Evolutionary conservation across 2,797 vertebrate species (phyloP).

Genomic region (Pseudochaenichthys georgianus): DNA sequence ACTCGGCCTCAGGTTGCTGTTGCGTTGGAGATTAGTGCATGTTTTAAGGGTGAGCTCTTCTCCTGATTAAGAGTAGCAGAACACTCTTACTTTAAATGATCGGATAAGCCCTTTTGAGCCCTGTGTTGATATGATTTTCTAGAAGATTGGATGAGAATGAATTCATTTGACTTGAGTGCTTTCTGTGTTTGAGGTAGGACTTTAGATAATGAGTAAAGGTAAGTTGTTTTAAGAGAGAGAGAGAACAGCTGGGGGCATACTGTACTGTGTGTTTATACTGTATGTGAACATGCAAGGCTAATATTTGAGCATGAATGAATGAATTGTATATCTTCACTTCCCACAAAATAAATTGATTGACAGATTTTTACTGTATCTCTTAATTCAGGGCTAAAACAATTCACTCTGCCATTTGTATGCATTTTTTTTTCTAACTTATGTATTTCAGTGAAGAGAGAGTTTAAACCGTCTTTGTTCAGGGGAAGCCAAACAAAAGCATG

Average conservation of each 20-base stretch:
- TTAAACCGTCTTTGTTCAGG: not conserved
- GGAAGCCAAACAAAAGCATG: too few species aligned
- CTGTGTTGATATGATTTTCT: not conserved
- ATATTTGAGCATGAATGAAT: constrained; percentile 20
- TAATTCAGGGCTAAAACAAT: not conserved
- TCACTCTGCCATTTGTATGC: not conserved
- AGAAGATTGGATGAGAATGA: not conserved
- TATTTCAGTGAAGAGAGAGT: too few species aligned
- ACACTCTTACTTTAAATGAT: not conserved
- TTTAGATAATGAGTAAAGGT: constrained; percentile 32
- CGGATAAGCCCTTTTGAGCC: constrained; percentile 5
- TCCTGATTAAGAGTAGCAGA: not conserved
- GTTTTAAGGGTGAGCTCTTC: constrained; percentile 13
- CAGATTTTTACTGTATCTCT: not conserved
- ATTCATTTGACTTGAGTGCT: constrained; percentile 25
- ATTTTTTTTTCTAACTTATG: not conserved
- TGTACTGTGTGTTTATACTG: constrained; percentile 17
- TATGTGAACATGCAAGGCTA: constrained; percentile 7
- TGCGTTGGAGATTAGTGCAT: constrained; percentile 12
- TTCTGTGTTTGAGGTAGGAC: constrained; percentile 40
- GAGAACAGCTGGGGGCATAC: constrained; percentile 10
- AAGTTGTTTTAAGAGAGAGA: constrained; percentile 18
- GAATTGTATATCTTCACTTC: not conserved
- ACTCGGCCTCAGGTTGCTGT: constrained; percentile 41
- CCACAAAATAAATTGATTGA: too few species aligned